A percentile compares a stretch with the other conserved stretches of the same genome.
phyloP scores from a whole-genome alignment of 1,140 invertebrate genomes.

The Pristionchus pacificus region DNA sequence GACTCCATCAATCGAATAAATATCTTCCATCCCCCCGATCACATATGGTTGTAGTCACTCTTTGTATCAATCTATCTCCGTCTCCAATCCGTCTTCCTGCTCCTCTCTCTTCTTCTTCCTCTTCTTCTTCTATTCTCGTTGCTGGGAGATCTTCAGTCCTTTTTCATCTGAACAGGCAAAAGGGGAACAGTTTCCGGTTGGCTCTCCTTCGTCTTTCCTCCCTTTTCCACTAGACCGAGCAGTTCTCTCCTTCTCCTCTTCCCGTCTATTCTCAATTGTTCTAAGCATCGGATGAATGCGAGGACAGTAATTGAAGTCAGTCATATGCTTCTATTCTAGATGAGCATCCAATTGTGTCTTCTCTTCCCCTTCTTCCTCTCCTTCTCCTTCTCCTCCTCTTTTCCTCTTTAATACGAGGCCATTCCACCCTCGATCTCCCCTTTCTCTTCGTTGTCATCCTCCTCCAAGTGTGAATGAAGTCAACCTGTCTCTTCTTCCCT shows the following conservation, averaged over 20 bases:
- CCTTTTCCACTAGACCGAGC: too few relatives aligned
- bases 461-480: constrained; percentile 6
- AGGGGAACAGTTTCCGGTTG: too few relatives aligned
- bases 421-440: not conserved
- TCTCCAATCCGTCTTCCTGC: constrained; percentile 4
- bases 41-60: not conserved
- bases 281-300: too few relatives aligned
- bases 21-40: not conserved
- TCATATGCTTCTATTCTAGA: constrained; percentile 21
- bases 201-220: too few relatives aligned
- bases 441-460: not conserved
- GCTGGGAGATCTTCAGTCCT: constrained; percentile 17
- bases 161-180: too few relatives aligned
- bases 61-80: constrained; percentile 5
- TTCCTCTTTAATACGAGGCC: constrained; percentile 15
- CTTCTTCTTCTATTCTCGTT: constrained; percentile 15
- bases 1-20: not conserved
- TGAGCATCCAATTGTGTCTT: constrained; percentile 7
- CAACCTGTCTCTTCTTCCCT: not conserved
- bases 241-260: too few relatives aligned
- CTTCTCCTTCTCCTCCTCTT: constrained; percentile 6
- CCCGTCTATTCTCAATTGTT: too few relatives aligned
- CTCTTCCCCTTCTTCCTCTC: constrained; percentile 17
- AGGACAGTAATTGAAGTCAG: too few relatives aligned
- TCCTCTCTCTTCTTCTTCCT: not conserved